phyloP scores from a whole-genome alignment of 2,113 vertebrate species.

The Eulemur rufifrons region DNA sequence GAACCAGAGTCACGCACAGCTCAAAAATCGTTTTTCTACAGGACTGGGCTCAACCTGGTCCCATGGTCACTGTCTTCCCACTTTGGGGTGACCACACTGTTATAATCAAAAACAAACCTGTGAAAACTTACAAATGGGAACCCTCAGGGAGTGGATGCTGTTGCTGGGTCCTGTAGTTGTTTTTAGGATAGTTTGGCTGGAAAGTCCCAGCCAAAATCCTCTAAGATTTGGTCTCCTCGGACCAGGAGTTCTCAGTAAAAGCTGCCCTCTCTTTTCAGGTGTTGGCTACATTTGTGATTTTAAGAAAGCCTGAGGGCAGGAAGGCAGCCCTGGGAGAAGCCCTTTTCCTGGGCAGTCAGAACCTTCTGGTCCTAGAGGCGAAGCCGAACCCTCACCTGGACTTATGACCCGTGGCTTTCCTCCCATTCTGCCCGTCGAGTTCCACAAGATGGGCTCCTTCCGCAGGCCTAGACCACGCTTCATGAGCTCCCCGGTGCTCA shows the following conservation, averaged over 20 bases:
- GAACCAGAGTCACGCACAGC: neutral
- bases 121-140: neutral
- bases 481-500: conserved; percentile 97
- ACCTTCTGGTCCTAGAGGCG: conserved; percentile 44
- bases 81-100: neutral
- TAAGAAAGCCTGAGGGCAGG: neutral
- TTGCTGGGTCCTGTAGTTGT: neutral
- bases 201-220: neutral
- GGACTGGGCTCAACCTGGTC: neutral
- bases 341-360: neutral
- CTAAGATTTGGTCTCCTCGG: neutral
- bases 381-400: conserved; percentile 49
- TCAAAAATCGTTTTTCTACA: neutral
- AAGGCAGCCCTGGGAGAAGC: neutral
- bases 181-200: neutral
- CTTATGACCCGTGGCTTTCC: conserved; percentile 83
- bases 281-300: conserved; percentile 7
- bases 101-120: neutral
- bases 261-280: conserved; percentile 62
- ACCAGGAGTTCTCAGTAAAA: neutral
- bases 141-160: rapidly evolving
- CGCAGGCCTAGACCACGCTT: conserved; percentile 90
- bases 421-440: conserved; percentile 60
- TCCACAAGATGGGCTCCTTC: conserved; percentile 87
- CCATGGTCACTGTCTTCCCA: neutral